Evolutionary conservation across 2,113 vertebrate genomes (phyloP).

Genomic region (Pelmatolapia mariae): DNA sequence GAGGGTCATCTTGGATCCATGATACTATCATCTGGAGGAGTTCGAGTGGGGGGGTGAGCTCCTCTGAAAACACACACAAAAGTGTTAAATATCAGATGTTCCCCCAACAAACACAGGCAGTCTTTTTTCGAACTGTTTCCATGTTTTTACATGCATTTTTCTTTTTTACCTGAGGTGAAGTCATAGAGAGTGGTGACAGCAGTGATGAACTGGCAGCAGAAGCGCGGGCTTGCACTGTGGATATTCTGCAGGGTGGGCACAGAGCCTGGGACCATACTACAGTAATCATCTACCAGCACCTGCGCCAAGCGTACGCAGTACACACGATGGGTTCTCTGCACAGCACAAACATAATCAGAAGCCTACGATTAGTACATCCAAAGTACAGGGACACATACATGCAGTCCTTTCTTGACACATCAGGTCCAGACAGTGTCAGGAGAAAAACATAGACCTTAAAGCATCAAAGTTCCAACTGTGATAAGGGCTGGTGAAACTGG

Average conservation of each 20-base stretch:
- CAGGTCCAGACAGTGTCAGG: neutral
- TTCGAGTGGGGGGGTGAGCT: slow-evolving; percentile 86
- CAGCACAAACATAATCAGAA: neutral
- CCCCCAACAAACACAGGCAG: neutral
- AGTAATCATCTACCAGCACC: slow-evolving; percentile 93
- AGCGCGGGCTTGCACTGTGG: slow-evolving; percentile 87
- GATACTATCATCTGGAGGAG: slow-evolving; percentile 89
- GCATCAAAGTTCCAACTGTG: neutral
- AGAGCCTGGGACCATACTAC: slow-evolving; percentile 87
- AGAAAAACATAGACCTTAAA: neutral
- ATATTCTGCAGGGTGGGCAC: slow-evolving; percentile 87
- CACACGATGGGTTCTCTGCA: slow-evolving; percentile 82
- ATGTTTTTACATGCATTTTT: neutral
- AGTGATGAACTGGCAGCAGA: slow-evolving; percentile 97
- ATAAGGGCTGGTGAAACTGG: neutral
- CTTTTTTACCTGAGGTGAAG: slow-evolving; percentile 81
- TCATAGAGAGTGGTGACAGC: slow-evolving; percentile 88
- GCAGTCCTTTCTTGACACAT: neutral
- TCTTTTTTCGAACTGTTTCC: neutral
- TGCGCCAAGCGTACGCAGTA: slow-evolving; percentile 87
- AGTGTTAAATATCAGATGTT: neutral
- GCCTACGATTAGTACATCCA: neutral
- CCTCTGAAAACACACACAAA: slow-evolving; percentile 72
- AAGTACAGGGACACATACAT: neutral
- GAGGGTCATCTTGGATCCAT: slow-evolving; percentile 93